Evolutionary conservation across 2,797 vertebrate genomes (phyloP), one percentile per base, ranked within the genome.

Genomic region (Pelodytes ibericus): DNA sequence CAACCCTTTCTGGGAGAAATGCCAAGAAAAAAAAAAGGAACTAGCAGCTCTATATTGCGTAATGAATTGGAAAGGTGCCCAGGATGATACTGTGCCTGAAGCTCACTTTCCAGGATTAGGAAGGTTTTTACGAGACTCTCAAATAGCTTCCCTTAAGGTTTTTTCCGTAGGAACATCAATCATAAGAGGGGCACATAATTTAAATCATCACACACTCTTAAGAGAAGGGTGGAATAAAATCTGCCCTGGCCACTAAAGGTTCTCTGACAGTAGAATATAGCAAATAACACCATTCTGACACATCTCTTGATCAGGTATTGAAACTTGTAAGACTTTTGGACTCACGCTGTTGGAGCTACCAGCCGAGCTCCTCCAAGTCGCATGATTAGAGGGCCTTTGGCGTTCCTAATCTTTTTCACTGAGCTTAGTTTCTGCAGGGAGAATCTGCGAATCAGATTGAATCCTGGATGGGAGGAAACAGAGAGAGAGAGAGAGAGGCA

Each of bases 391-490:
- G 91, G 89, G 22, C 97, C 97, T 68, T 90, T 88, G 0, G 93
- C 82, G 81, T 93, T 96, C 8, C 86, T 94, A 81, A 97, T 94
- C 86, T 96, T 98, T 88, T 98, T 99, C 84, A 99, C 77, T 62
- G 95, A 89, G 0, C 91, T 79, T 49, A 84, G 94, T 90, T 94
- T 97, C 84, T 95, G 85, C 85, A 99, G 89, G 26, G 89, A 93
- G 63, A 99, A 98, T 60, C 91, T 90, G 61, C 88, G 94, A 61
- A 97, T 92, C 82, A 99, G 88, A 90, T 96, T 98, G 89, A 96
- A 99, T 80, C 97, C 97, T 99, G 86, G 3, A 0, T 77, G 51
- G 25, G 9, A 56, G 57, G 58, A 74, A 1, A 0, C 5, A 73
- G 62, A 29, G 24, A 58, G n/a, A 25, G 20, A 24, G 49, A 22